phyloP scores from a whole-genome alignment of 1,140 invertebrate genomes.

The Saccostrea cuccullata region DNA sequence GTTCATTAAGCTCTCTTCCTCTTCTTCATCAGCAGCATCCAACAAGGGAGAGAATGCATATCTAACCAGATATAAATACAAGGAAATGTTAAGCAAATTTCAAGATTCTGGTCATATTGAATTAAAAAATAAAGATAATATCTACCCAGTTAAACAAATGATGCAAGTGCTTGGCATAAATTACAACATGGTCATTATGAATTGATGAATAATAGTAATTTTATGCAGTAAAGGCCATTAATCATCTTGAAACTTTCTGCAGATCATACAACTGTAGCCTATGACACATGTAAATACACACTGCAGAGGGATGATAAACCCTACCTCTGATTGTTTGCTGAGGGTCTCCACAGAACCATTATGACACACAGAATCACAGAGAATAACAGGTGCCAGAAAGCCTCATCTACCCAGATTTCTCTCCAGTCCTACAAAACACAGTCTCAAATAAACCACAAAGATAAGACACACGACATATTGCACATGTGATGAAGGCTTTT shows the following conservation, averaged over 20 bases:
- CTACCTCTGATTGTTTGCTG: constrained; percentile 93
- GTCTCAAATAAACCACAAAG: neutral
- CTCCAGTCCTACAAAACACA: constrained; percentile 86
- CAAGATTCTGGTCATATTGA: no score
- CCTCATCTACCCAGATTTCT: constrained; percentile 91
- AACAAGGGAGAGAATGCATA: constrained; percentile 95
- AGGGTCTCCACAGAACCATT: constrained; percentile 96
- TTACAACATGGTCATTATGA: no score
- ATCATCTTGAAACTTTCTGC: no score
- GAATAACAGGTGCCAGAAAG: constrained; percentile 96
- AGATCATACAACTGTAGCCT: no score
- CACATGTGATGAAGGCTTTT: neutral
- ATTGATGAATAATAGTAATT: no score
- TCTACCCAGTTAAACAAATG: no score
- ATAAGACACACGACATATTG: neutral
- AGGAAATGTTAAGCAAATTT: neutral
- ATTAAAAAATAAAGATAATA: no score
- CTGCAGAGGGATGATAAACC: neutral
- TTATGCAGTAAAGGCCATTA: no score
- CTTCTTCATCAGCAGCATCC: constrained; percentile 88
- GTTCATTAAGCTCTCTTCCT: constrained; percentile 89
- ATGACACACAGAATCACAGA: constrained; percentile 92
- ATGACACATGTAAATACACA: neutral
- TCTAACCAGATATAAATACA: constrained; percentile 71
- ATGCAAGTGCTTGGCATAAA: no score